A percentile compares a stretch with the other conserved stretches of the same genome.
phyloP scores from a whole-genome alignment of 2,113 vertebrate genomes.

The Sander vitreus region DNA sequence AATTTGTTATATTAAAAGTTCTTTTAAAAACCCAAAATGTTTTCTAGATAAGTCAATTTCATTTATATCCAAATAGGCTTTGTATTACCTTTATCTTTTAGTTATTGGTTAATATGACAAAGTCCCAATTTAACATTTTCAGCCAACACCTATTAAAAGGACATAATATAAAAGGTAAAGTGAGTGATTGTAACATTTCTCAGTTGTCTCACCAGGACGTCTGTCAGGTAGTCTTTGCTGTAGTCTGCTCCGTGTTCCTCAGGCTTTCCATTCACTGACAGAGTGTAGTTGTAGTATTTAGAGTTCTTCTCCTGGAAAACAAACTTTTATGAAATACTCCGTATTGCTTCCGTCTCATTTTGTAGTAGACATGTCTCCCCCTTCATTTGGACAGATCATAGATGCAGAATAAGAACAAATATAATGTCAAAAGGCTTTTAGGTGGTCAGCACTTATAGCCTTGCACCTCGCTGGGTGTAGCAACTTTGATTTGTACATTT shows the following conservation, averaged over 20 bases:
- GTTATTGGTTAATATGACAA: background rate
- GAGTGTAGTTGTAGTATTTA: slow-evolving; percentile 98
- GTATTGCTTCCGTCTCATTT: background rate
- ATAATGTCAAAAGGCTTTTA: background rate
- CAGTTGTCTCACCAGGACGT: slow-evolving; percentile 90
- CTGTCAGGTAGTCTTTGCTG: slow-evolving; percentile 95
- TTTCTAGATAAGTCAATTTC: background rate
- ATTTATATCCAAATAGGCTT: background rate
- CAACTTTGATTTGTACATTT: background rate
- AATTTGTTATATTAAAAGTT: background rate
- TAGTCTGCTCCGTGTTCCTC: slow-evolving; percentile 92
- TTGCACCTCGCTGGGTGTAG: background rate
- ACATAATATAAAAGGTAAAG: background rate
- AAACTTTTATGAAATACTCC: background rate
- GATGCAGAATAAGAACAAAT: background rate
- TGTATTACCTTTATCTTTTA: too few species aligned
- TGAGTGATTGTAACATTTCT: too few species aligned
- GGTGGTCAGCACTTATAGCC: background rate
- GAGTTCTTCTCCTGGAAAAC: slow-evolving; percentile 93
- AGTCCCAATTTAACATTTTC: background rate
- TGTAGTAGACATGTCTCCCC: too few species aligned
- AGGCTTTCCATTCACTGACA: slow-evolving; percentile 94
- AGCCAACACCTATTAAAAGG: too few species aligned
- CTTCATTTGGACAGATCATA: background rate
- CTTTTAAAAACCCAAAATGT: background rate